Conservation (phyloP, 2,888 invertebrate species). For the Ophion slaviceki region DNA sequence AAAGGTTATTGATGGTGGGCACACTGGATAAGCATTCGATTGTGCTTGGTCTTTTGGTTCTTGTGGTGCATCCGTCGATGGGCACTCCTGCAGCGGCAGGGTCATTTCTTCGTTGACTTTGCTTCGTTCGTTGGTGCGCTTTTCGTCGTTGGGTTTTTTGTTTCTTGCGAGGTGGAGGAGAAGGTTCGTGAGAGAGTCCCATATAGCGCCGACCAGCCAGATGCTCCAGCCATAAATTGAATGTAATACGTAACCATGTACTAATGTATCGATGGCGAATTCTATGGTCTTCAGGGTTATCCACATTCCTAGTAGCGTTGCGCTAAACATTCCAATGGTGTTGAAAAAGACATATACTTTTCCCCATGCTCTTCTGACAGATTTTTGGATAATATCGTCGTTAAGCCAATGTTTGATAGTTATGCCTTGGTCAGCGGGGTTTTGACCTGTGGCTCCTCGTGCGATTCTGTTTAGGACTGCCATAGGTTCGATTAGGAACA, state of each 20-base stretch:
- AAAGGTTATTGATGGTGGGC: too few relatives aligned
- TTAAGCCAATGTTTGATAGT: background rate
- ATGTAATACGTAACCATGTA: slow-evolving; percentile 7
- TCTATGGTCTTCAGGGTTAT: background rate
- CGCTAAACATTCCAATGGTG: background rate
- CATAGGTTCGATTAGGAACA: background rate
- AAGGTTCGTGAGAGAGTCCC: background rate
- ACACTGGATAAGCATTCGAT: too few relatives aligned
- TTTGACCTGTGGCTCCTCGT: background rate
- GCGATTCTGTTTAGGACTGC: background rate
- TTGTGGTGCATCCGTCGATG: too few relatives aligned
- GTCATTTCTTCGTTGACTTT: too few relatives aligned
- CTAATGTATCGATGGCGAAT: background rate
- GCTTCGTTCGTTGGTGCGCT: background rate
- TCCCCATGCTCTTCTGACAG: background rate
- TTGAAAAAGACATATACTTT: background rate
- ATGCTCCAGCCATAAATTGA: background rate
- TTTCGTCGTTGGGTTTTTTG: background rate
- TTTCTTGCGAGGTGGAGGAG: background rate
- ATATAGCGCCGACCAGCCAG: background rate
- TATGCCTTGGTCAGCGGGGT: background rate
- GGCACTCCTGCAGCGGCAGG: too few relatives aligned
- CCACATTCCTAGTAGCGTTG: background rate
- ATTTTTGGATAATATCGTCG: background rate
- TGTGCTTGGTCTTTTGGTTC: too few relatives aligned